Evolutionary conservation across 2,888 invertebrate species (phyloP).

Genomic region (Pogonocherus hispidulus): DNA sequence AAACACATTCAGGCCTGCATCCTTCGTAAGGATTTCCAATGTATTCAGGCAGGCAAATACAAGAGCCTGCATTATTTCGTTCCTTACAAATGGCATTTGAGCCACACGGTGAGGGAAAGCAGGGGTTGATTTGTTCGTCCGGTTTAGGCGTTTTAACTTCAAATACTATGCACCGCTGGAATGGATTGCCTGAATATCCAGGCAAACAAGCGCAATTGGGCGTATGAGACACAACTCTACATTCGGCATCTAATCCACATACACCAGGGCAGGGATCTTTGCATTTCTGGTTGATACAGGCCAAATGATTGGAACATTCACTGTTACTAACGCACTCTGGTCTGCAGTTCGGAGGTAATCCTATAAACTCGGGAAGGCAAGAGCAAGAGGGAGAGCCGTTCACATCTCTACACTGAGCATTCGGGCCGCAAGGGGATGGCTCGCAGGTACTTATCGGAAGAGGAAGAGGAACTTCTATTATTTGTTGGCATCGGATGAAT

Average conservation of each 20-base stretch:
- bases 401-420: conserved; percentile 76
- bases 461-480: conserved; percentile 56
- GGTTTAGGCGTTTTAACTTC: conserved; percentile 47
- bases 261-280: conserved; percentile 76
- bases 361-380: conserved; percentile 81
- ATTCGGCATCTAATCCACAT: conserved; percentile 72
- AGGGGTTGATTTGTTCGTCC: conserved; percentile 67
- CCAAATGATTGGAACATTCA: conserved; percentile 78
- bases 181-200: conserved; percentile 74
- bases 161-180: conserved; percentile 67
- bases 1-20: conserved; percentile 76
- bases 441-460: conserved; percentile 69
- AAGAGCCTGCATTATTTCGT: conserved; percentile 69
- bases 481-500: conserved; percentile 72
- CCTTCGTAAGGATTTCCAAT: conserved; percentile 77
- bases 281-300: conserved; percentile 83
- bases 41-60: conserved; percentile 73
- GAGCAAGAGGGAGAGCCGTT: conserved; percentile 77
- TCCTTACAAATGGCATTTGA: conserved; percentile 75
- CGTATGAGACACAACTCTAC: conserved; percentile 72
- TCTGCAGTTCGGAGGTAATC: conserved; percentile 80
- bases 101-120: conserved; percentile 77
- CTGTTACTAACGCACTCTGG: conserved; percentile 84
- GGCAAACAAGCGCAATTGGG: conserved; percentile 73
- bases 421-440: conserved; percentile 76